Base-by-base conservation (phyloP, 2,113 vertebrate genomes). In the Oncorhynchus nerka region DNA sequence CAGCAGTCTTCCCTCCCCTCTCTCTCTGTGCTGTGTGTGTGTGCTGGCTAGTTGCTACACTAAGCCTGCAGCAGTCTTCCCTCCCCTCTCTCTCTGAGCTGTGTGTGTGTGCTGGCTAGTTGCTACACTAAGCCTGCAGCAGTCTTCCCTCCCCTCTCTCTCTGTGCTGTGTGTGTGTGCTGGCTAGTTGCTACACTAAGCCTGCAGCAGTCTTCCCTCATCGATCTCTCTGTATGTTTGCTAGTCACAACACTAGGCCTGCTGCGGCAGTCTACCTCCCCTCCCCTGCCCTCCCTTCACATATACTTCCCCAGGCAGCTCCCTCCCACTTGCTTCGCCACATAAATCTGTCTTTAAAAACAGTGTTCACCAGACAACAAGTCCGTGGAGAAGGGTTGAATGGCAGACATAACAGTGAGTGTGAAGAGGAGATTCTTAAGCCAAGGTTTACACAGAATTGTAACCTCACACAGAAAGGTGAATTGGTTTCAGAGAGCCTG, bases 331-430 rank as follows among this genome's bases (percentile, higher is more conserved):
- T 12, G 3, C 75, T 74, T 81, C 75, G 71, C 76, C 74, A 77
- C 79, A 76, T 75, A 85, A 73, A 80, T 73, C 72, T 84, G 73
- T 62, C 83, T 81, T 74, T 61, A 79, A 86, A 80, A 79, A 85
- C 79, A 73, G 12, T 30, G 66, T 75, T 61, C 75, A 13, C 5
- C 24, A 71, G 26, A 78, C 76, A 75, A 73, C 51, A 48, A 11
- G 4, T 4, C 39, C 6, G 26, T 12, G n/a, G 45, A 48, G 8
- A 5, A 39, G 26, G 48, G 8, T 34, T n/a, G 49, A 57, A 51
- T 8, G 20, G 45, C 19, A 48, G 39, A 49, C 20, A 20, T 22
- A 20, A 19, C 9, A 24, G 22, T 61, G 55, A 59, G 20, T 48
- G 34, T 28, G 55, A 64, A 39, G 57, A 8, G 61, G 49, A 71